These are phyloP conservation scores for Polypedilum vanderplanki DNA, from an alignment of 1,140 invertebrate genomes.

Conservation along the genomic window DNA sequence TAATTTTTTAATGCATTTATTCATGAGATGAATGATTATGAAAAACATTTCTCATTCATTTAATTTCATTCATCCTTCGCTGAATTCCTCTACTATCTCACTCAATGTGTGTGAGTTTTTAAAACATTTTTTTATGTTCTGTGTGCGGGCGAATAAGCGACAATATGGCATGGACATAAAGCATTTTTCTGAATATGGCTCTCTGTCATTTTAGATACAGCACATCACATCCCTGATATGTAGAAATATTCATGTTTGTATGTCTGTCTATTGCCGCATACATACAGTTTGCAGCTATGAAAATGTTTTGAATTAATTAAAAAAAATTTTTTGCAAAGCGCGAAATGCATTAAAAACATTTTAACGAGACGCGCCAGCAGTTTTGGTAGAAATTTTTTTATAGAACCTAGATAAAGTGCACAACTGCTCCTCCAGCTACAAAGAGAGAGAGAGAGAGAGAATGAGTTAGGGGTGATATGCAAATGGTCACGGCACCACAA, in stretches of 20 bases:
- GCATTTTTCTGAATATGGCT: neutral
- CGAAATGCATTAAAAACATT: constrained; percentile 19
- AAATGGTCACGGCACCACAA: neutral
- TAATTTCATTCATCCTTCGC: neutral
- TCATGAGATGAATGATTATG: constrained; percentile 28
- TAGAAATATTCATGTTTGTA: neutral
- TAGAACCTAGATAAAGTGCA: neutral
- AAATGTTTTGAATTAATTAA: constrained; percentile 29
- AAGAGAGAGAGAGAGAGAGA: neutral
- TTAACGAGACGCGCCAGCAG: neutral
- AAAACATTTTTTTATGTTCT: neutral
- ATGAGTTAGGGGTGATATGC: neutral
- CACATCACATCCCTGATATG: neutral
- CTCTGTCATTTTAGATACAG: too few relatives aligned
- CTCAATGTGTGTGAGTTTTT: too few relatives aligned
- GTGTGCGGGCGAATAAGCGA: neutral
- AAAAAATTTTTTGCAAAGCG: neutral
- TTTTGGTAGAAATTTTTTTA: neutral
- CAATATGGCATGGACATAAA: constrained; percentile 16
- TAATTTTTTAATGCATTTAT: constrained; percentile 29
- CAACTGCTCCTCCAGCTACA: neutral
- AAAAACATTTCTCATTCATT: constrained; percentile 22
- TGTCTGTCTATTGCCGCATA: neutral
- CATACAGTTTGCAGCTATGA: neutral
- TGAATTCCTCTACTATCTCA: neutral